Evolutionary conservation across 1,140 invertebrate species (phyloP).

Genomic region (Antheraea mylitta): DNA sequence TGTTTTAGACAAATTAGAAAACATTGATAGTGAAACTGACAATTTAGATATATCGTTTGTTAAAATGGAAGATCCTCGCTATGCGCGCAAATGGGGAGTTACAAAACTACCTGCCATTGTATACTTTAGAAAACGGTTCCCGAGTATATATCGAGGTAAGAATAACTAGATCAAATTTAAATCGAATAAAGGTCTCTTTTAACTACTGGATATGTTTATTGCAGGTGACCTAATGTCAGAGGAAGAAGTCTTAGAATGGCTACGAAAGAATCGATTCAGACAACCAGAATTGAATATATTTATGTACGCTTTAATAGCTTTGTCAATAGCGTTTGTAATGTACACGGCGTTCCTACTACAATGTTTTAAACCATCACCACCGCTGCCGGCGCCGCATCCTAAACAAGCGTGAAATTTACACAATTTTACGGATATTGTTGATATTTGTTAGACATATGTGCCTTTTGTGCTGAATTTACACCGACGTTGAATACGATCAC

Average conservation of each 20-base stretch:
- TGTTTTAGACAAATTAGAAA: slow-evolving; percentile 91
- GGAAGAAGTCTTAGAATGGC: slow-evolving; percentile 94
- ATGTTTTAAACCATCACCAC: slow-evolving; percentile 87
- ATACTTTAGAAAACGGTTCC: slow-evolving; percentile 95
- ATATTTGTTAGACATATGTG: neutral
- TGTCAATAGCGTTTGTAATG: slow-evolving; percentile 91
- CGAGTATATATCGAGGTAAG: slow-evolving; percentile 95
- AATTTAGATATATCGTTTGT: slow-evolving; percentile 97
- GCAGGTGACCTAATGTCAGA: slow-evolving; percentile 90
- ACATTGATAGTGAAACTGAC: slow-evolving; percentile 95
- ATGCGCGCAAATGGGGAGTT: slow-evolving; percentile 97
- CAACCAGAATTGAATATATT: slow-evolving; percentile 96
- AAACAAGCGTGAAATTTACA: slow-evolving; percentile 81
- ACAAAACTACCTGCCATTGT: slow-evolving; percentile 94
- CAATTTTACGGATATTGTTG: neutral
- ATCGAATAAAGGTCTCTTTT: neutral
- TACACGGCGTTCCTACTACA: slow-evolving; percentile 95
- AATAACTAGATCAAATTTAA: neutral
- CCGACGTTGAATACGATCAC: slow-evolving; percentile 7
- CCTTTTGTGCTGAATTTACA: slow-evolving; percentile 2
- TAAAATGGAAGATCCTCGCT: slow-evolving; percentile 94
- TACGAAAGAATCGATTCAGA: slow-evolving; percentile 94
- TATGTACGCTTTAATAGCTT: slow-evolving; percentile 94
- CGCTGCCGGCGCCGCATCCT: slow-evolving; percentile 80
- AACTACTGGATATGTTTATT: slow-evolving; percentile 34